These are phyloP conservation scores for Helicolenus hilgendorfi DNA, from an alignment of 2,797 vertebrate species.

Conservation along the genomic window DNA sequence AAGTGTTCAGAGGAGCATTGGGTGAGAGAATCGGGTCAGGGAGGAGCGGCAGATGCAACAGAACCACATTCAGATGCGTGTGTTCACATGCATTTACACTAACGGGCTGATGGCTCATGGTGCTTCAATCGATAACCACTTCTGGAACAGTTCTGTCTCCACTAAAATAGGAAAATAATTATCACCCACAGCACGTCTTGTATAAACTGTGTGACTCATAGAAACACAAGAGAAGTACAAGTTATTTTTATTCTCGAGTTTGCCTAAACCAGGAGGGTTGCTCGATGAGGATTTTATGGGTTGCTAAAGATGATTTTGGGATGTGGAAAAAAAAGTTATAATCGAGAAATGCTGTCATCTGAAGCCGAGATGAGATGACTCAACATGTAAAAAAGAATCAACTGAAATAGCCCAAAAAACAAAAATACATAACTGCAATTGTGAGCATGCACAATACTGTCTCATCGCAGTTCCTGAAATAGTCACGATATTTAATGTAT, in stretches of 20 bases:
- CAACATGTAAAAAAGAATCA: conserved; percentile 2
- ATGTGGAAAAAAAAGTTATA: neutral
- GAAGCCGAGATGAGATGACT: conserved; percentile 21
- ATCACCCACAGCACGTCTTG: conserved; percentile 41
- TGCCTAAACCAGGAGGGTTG: conserved; percentile 2
- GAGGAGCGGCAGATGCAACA: conserved; percentile 32
- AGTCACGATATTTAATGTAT: too few relatives aligned
- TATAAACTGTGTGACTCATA: conserved; percentile 53
- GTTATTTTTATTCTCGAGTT: conserved; percentile 21
- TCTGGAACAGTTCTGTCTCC: conserved; percentile 32
- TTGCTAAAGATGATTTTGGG: neutral
- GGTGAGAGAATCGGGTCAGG: conserved; percentile 37
- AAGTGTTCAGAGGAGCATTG: conserved; percentile 49
- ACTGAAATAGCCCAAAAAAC: conserved; percentile 14
- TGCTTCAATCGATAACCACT: conserved; percentile 51
- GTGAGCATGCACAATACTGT: neutral
- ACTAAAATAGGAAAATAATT: conserved; percentile 41
- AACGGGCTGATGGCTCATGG: conserved; percentile 56
- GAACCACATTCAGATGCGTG: conserved; percentile 25
- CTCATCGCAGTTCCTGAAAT: neutral
- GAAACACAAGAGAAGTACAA: conserved; percentile 10
- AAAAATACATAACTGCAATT: neutral
- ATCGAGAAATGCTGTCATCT: conserved; percentile 14
- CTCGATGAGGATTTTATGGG: conserved; percentile 12
- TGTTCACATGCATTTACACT: conserved; percentile 52